These are phyloP conservation scores for Anomalospiza imberbis DNA, from an alignment of 2,797 vertebrate genomes.

Conservation along the genomic window DNA sequence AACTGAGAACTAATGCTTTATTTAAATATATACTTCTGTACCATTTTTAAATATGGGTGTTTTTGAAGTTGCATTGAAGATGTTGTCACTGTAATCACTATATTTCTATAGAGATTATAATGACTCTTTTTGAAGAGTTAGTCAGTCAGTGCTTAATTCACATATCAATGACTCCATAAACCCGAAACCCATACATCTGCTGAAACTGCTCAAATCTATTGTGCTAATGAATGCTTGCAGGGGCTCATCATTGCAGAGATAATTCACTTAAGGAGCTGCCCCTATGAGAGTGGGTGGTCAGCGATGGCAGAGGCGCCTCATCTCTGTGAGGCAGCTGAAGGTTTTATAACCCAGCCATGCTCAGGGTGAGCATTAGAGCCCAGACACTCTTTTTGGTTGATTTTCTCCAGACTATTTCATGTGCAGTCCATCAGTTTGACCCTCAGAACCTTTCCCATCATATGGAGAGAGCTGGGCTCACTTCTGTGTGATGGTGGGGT, in stretches of 20 bases:
- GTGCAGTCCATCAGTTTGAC: background rate
- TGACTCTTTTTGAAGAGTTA: conserved; percentile 52
- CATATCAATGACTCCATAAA: conserved; percentile 56
- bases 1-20: background rate
- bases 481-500: fast-evolving
- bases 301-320: background rate
- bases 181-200: conserved; percentile 28
- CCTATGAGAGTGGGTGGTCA: fast-evolving
- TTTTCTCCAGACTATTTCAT: background rate
- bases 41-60: background rate
- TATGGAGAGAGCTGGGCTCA: background rate
- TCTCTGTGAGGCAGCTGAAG: fast-evolving
- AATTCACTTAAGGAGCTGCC: background rate
- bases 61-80: conserved; percentile 41
- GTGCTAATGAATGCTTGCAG: background rate
- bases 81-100: conserved; percentile 57
- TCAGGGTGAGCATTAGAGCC: background rate
- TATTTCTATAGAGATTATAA: conserved; percentile 58
- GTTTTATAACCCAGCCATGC: fast-evolving
- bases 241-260: background rate
- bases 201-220: conserved; percentile 4
- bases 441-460: background rate
- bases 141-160: conserved; percentile 64
- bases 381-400: background rate
- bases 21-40: conserved; percentile 18